Evolutionary conservation across 23 tunicate species (phyloP), one percentile per base, ranked within the genome.

Genomic region (Clavelina lepadiformis): DNA sequence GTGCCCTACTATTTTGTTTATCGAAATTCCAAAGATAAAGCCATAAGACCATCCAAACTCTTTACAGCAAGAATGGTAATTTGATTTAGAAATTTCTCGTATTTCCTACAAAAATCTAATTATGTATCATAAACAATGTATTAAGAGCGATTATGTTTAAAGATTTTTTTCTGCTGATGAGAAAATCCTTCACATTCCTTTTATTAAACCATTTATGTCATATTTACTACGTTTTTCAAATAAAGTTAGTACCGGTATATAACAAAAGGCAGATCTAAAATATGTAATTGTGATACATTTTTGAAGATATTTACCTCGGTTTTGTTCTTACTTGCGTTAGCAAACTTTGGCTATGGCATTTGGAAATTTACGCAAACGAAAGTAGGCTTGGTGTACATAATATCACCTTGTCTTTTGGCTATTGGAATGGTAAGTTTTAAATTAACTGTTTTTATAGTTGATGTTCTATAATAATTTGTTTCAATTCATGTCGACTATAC

Each of bases 381-480:
- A 15, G 35, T 66, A 5, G 56, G 56, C 28, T 66, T 31, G 15
- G 72, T 66, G 22, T 3, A 46, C 22, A 24, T 66, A 5, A 4
- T 66, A 5, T 66, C 72, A 24, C 72, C 72, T 66, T 3, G 46
- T 4, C 3, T 66, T 46, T 56, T 66, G 4, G 72, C 57, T 66
- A n/a, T 66, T 5, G 72, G 34, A 23, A 66, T 66, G 57, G 72
- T 66, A 66, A 66, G 34, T n/a, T n/a, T n/a, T n/a, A n/a, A n/a
- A n/a, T n/a, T n/a, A n/a, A n/a, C n/a, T n/a, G n/a, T n/a, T n/a
- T n/a, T n/a, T n/a, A n/a, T n/a, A n/a, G n/a, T n/a, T n/a, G n/a
- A n/a, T n/a, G n/a, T n/a, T n/a, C n/a, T n/a, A n/a, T n/a, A n/a
- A n/a, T n/a, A n/a, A n/a, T n/a, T n/a, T n/a, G n/a, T n/a, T n/a